A percentile compares a stretch with the other conserved stretches of the same genome.
Evolutionary conservation across 1,140 invertebrate genomes (phyloP).

Genomic region (Euwallacea fornicatus): DNA sequence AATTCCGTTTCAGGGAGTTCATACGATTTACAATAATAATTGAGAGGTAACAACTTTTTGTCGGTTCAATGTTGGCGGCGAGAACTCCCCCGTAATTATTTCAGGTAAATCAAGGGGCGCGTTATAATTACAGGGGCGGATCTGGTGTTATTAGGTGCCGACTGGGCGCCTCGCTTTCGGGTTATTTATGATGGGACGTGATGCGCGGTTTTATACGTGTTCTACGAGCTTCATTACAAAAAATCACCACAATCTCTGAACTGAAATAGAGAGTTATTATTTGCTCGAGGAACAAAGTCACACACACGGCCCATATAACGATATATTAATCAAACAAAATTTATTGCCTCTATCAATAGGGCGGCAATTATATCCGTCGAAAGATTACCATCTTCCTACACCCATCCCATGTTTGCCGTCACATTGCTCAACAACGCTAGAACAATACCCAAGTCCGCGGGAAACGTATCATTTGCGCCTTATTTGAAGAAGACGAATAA

Average conservation of each 20-base stretch:
- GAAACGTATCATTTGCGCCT: constrained; percentile 20
- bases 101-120: constrained; percentile 41
- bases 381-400: constrained; percentile 15
- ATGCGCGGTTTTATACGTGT: too few species aligned
- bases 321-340: not conserved
- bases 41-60: constrained; percentile 1
- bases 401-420: constrained; percentile 21
- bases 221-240: too few species aligned
- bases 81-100: constrained; percentile 33
- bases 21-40: not conserved
- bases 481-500: constrained; percentile 24
- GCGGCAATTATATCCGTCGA: not conserved
- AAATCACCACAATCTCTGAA: too few species aligned
- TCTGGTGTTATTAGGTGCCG: constrained; percentile 43
- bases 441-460: constrained; percentile 15
- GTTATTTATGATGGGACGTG: constrained; percentile 17
- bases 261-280: too few species aligned
- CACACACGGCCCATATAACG: too few species aligned
- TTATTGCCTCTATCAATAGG: constrained; percentile 1
- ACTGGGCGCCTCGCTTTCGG: constrained; percentile 39
- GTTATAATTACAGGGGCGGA: constrained; percentile 46
- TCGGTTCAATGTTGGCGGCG: not conserved
- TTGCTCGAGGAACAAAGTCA: too few species aligned
- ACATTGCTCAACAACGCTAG: constrained; percentile 7
- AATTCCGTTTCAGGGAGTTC: too few species aligned